Base-by-base conservation (phyloP, 2,113 vertebrate species). In the Sceloporus undulatus region DNA sequence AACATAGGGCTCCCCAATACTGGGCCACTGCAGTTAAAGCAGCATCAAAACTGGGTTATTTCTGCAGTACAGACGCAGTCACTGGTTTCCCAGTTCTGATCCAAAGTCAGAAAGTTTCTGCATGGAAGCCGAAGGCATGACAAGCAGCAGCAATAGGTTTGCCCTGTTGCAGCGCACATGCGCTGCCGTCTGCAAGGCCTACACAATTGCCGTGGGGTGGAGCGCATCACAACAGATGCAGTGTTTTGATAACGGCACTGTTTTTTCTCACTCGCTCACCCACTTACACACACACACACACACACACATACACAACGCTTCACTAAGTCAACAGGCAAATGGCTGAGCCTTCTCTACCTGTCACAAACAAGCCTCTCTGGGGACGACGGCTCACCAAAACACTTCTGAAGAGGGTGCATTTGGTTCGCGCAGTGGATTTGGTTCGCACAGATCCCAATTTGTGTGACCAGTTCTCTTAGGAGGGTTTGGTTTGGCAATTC, bases 301-400 rank as follows among this genome's bases (percentile, higher is more conserved):
- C 73, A 38, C 34, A 62, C 56, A 62, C 18, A 62, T 18, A 81
- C 79, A 21, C 16, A 65, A 1, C 54, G 89, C 86, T 86, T 91
- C 91, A 86, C 87, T 94, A 93, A 92, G 65, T 77, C 93, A 94
- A 89, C 68, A 92, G 90, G 2, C 16, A 5, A 89, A 86, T 91
- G 92, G 88, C 91, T 93, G 76, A 90, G 89, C 89, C 25, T 29
- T 7, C 19, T 3, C 74, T 89, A 89, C 85, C 75, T 92, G 89
- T 82, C 18, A 90, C 25, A 68, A 84, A 23, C 68, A 87, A 86
- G 81, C 94, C 91, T 85, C 62, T 76, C 86, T 80, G 90, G 85
- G 56, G 73, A 89, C 82, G 91, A 87, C 87, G 93, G 71, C 84
- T 90, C 79, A 85, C 81, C 68, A 79, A 18, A 68, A 6, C 76